Evolutionary conservation across 2,888 invertebrate genomes (phyloP), one percentile per base, ranked within the genome.

Genomic region (Phytoseiulus persimilis): DNA sequence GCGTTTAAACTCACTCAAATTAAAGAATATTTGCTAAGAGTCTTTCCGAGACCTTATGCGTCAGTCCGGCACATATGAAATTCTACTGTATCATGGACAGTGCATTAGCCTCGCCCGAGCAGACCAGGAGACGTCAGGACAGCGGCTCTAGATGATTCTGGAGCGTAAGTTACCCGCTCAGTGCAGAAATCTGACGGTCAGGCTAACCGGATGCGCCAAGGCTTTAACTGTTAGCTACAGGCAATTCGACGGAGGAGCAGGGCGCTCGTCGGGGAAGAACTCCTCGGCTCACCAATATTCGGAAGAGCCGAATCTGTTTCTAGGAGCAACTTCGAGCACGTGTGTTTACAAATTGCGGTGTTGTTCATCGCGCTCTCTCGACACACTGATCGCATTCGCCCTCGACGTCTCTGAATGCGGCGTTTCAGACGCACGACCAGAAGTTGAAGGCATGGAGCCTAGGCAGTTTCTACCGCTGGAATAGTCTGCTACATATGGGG

Each of bases 21-120:
- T 39, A 87, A 3, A 14, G 32, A 32, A 28, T 84, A 33, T n/a
- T 87, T 39, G n/a, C 11, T 65, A 28, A 23, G 23, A 65, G 18
- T 65, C 65, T 65, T 6, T 23, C 11, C 65, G 11, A 65, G 65
- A 65, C 65, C 5, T 23, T 2, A 65, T 14, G 5, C 65, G 65
- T 65, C 65, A 28, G 32, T 87, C 45, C 33, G 87, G 87, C 33
- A 87, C 87, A 87, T 32, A 87, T 39, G 33, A 87, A 87, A 87
- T 18, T 87, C 65, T 87, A 87, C 87, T 87, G 32, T 87, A 45
- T 87, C 87, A 87, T 87, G 32, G 87, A 87, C 87, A 87, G 87
- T 9, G 33, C 87, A 87, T 6, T 87, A 87, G 32, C 39, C 87
- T 23, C 9, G 32, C 14, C n/a, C 6, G 33, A 87, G 87, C 87